A percentile compares a stretch with the other conserved stretches of the same genome.
These are phyloP conservation scores for Eupeodes corollae DNA, from an alignment of 1,140 invertebrate species.

Conservation along the genomic window DNA sequence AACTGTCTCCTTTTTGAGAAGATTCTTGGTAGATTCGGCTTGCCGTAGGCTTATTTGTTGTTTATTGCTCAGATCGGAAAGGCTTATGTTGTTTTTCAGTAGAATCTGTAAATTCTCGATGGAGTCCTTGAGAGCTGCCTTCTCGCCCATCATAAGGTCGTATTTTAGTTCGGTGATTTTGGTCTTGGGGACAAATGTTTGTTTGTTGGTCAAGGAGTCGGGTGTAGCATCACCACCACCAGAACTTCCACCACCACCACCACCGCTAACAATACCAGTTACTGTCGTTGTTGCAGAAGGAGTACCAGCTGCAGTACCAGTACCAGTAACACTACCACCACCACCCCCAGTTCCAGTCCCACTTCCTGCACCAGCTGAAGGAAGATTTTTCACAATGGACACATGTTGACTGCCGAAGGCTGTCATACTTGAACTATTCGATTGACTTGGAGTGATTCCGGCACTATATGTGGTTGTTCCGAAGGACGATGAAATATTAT, in stretches of 20 bases:
- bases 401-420: not conserved
- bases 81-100: slow-evolving; percentile 35
- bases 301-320: not conserved
- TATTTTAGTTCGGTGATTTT: slow-evolving; percentile 19
- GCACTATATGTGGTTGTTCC: slow-evolving; percentile 24
- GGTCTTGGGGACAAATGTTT: slow-evolving; percentile 5
- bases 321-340: not conserved
- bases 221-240: not conserved
- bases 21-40: slow-evolving; percentile 7
- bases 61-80: slow-evolving; percentile 34
- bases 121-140: slow-evolving; percentile 26
- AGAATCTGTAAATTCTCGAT: slow-evolving; percentile 36
- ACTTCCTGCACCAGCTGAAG: not conserved
- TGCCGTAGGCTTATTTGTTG: slow-evolving; percentile 29
- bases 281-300: not conserved
- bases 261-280: slow-evolving; percentile 2
- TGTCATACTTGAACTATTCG: slow-evolving; percentile 29
- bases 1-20: slow-evolving; percentile 4
- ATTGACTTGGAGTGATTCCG: slow-evolving; percentile 28
- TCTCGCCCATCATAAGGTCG: slow-evolving; percentile 21
- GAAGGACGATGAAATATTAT: slow-evolving; percentile 34
- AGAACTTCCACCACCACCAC: not conserved
- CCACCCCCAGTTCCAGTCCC: not conserved
- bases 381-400: not conserved
- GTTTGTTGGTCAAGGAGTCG: not conserved